Evolutionary conservation across 2,888 invertebrate genomes (phyloP), one percentile per base, ranked within the genome.

Genomic region (Xestia xanthographa): DNA sequence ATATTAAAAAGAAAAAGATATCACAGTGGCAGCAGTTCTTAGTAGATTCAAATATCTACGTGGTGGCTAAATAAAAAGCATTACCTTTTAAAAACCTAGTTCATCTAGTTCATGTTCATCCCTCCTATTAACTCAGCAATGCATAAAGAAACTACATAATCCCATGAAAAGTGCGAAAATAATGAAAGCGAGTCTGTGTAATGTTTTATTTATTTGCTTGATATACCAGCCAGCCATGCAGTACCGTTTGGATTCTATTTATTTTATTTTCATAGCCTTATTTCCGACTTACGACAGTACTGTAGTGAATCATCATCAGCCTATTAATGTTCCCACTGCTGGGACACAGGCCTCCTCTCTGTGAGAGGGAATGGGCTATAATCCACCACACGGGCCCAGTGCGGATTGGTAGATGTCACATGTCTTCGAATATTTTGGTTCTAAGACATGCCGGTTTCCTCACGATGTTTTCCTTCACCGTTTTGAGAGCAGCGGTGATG

Each of bases 171-270:
- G 53, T 56, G 38, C 5, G 38, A 29, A 48, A 41, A 14, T 11
- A 56, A 50, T 75, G 29, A 62, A 41, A 77, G 22, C 38, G 29
- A 56, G 63, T 41, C 63, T 38, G 62, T 12, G 11, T 62, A 38
- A 38, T 50, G 14, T 50, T 43, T 72, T 9, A 72, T 38, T 29
- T 41, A n/a, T 62, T 75, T 67, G 45, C 38, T 14, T 63, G 45
- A 17, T 38, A 53, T 12, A 14, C 45, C n/a, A 22, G 34, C 17
- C 43, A n/a, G 41, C 8, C 48, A n/a, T 38, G 48, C 20, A 22
- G 9, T n/a, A 34, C 29, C 8, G n/a, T n/a, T n/a, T 38, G 53
- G 29, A 20, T 29, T 74, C 50, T 3, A 17, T 43, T 45, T 26
- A 26, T 26, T 66, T 45, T 50, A 50, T 22, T 50, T 50, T 22